These are phyloP conservation scores for Beroe forskalii DNA, from an alignment of 37 sponge, comb jelly and placozoan genomes.

Conservation along the genomic window DNA sequence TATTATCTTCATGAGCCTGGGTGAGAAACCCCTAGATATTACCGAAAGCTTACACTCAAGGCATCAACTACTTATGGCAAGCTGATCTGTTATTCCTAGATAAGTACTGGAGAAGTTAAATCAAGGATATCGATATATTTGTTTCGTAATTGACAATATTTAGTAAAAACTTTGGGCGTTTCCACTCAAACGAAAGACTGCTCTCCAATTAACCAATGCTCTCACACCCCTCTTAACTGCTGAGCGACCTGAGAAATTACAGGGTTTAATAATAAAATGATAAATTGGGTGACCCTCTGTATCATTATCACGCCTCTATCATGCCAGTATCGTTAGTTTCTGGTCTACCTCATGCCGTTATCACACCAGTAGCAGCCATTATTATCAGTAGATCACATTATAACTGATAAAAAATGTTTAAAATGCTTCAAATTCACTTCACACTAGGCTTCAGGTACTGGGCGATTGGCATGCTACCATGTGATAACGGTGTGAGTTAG, in stretches of 20 bases:
- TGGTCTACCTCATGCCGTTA: no score
- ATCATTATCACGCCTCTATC: no score
- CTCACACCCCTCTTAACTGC: conserved; percentile 10
- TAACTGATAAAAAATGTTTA: no score
- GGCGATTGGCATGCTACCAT: no score
- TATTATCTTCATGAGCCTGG: conserved; percentile 21
- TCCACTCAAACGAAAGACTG: conserved; percentile 13
- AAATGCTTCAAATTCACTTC: no score
- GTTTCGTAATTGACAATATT: conserved; percentile 39
- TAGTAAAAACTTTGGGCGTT: conserved; percentile 11
- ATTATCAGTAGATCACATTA: background rate
- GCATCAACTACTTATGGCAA: conserved; percentile 30
- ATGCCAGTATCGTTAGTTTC: no score
- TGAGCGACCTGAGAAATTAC: conserved; percentile 9
- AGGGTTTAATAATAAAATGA: background rate
- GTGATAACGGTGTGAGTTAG: no score
- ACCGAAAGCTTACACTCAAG: background rate
- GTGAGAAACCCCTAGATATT: background rate
- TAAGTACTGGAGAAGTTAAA: conserved; percentile 21
- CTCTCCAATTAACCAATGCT: conserved; percentile 11
- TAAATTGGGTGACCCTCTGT: no score
- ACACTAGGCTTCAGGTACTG: no score
- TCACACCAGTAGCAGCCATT: background rate
- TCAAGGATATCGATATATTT: background rate
- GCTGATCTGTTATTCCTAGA: conserved; percentile 16